Conservation (phyloP, 2,113 vertebrate species). For the Centropus bengalensis region DNA sequence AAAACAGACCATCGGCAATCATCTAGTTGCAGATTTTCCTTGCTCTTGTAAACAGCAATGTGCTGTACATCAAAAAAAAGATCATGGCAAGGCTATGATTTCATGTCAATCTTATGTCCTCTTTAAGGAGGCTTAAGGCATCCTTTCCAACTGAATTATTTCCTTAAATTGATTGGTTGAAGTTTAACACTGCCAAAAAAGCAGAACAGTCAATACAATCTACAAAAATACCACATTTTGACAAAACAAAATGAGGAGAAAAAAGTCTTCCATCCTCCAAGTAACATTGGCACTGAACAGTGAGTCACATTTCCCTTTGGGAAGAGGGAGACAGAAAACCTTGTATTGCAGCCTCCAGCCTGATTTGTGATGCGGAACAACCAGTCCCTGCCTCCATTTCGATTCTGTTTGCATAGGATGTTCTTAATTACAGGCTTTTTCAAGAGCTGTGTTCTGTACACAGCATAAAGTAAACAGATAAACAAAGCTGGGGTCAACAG, state of each 20-base stretch:
- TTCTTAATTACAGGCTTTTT: slow-evolving; percentile 71
- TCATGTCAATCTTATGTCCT: not conserved
- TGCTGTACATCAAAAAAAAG: not conserved
- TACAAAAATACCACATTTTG: not conserved
- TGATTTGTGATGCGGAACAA: slow-evolving; percentile 61
- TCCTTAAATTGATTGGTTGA: not conserved
- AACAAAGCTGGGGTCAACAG: slow-evolving; percentile 27
- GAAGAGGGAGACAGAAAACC: not conserved
- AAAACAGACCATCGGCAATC: not conserved
- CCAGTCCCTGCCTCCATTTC: slow-evolving; percentile 56
- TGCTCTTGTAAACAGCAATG: not conserved
- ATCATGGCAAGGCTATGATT: not conserved
- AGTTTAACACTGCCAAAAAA: not conserved
- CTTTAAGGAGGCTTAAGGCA: not conserved
- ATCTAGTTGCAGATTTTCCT: not conserved
- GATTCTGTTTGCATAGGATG: slow-evolving; percentile 67
- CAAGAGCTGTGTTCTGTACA: slow-evolving; percentile 60
- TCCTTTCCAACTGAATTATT: not conserved
- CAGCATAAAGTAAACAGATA: slow-evolving; percentile 64
- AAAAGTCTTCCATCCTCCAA: not conserved
- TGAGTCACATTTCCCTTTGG: slow-evolving; percentile 46
- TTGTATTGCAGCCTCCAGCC: not conserved
- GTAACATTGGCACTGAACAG: not conserved
- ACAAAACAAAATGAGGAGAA: not conserved
- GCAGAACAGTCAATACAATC: not conserved